Evolutionary conservation across 2,113 vertebrate species (phyloP), one percentile per base, ranked within the genome.

Genomic region (Neofelis nebulosa): DNA sequence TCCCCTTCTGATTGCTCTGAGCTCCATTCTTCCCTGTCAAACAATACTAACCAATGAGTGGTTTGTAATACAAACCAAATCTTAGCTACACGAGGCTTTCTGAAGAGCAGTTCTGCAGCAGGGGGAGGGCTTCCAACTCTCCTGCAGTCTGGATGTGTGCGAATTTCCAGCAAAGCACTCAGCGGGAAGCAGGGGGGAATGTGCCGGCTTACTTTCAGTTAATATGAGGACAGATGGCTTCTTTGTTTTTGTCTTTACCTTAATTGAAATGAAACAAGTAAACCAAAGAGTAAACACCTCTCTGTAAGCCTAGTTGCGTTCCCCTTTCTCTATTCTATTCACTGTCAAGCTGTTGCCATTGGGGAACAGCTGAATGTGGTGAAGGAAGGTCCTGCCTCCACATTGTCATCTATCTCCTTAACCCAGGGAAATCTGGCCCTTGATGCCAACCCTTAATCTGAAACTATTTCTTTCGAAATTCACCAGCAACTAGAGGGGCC

Each of bases 381-480:
- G 38, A 38, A 86, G 25, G 18, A 0, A 7, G n/a, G 10, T 29
- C 57, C 52, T 8, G 38, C 15, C 38, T 79, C 55, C 8, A 0
- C 3, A 0, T 18, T 48, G 41, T 48, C 12, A 13, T 11, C 25
- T 63, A 52, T 76, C 36, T 50, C 50, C 29, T 74, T n/a, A 74
- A 52, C 65, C 19, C 14, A 4, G 18, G 9, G 48, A 95, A 29
- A 21, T n/a, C 25, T 73, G 55, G 25, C 31, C 91, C 84, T 93
- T 84, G 33, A 48, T 91, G 68, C 12, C 55, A 89, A 16, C 36
- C 50, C 13, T 29, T 61, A 38, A 29, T 13, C 82, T 84, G 69
- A 68, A 89, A n/a, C 31, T 45, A 1, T 66, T 79, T 94, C 48
- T 96, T 92, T 73, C 7, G 50, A 66, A 92, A 65, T 19, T 55